These are phyloP conservation scores for Sceliomorpha sp. DNA, from an alignment of 2,888 invertebrate genomes.

Conservation along the genomic window DNA sequence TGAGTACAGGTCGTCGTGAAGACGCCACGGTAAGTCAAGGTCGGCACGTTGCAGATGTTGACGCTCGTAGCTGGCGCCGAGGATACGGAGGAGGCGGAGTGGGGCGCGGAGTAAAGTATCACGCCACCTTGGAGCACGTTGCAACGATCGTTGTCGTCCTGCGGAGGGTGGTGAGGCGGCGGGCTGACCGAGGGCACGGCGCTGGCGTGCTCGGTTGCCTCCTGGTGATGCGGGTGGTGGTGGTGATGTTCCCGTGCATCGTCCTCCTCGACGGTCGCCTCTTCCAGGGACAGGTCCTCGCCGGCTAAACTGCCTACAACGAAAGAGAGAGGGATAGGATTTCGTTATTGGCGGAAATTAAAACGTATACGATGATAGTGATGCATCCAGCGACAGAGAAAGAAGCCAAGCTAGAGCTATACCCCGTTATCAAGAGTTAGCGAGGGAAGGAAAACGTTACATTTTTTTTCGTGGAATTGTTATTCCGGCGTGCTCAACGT, in stretches of 20 bases:
- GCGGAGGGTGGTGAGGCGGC: conserved; percentile 69
- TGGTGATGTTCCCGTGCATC: conserved; percentile 73
- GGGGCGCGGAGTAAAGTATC: conserved; percentile 74
- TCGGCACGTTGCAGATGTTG: conserved; percentile 81
- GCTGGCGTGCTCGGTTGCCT: conserved; percentile 59
- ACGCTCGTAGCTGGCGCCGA: conserved; percentile 70
- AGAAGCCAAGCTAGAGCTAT: conserved; percentile 1
- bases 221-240: conserved; percentile 79
- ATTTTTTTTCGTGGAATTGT: conserved; percentile 3
- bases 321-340: conserved; percentile 15
- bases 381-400: background rate
- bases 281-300: conserved; percentile 88
- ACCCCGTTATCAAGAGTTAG: background rate
- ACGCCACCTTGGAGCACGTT: conserved; percentile 76
- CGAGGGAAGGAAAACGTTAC: background rate
- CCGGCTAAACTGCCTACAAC: conserved; percentile 89
- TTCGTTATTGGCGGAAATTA: conserved; percentile 29
- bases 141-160: conserved; percentile 74
- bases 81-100: conserved; percentile 68
- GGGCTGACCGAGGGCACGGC: conserved; percentile 67
- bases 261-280: conserved; percentile 81
- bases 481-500: conserved; percentile 7
- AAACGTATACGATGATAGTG: background rate
- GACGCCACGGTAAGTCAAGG: conserved; percentile 84
- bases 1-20: conserved; percentile 86